Percentiles rank a stretch among this genome's conserved stretches.
These are phyloP conservation scores for Horisme vitalbata DNA, from an alignment of 2,888 invertebrate genomes.

Conservation along the genomic window DNA sequence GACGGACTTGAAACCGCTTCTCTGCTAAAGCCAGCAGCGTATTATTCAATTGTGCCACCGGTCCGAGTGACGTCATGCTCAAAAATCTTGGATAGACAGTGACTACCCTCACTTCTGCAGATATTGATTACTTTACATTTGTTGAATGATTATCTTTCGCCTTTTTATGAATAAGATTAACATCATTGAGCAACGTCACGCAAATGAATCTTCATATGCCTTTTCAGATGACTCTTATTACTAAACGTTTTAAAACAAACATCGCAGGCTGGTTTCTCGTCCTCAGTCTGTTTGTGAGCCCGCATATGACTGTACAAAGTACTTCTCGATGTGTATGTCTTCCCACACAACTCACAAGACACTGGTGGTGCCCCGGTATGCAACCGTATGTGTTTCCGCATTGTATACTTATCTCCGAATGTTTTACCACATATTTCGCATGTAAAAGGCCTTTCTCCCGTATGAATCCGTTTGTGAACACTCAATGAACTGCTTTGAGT, in stretches of 20 bases:
- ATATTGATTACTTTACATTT: too few species aligned
- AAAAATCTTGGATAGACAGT: too few species aligned
- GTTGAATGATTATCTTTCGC: too few species aligned
- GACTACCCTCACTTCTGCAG: too few species aligned
- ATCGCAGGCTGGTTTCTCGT: neutral
- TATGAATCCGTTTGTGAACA: conserved; percentile 20
- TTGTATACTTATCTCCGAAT: neutral
- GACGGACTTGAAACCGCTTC: too few species aligned
- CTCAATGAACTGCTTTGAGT: conserved; percentile 11
- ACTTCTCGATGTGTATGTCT: neutral
- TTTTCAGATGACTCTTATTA: neutral
- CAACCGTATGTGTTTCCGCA: neutral
- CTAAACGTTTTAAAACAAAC: neutral
- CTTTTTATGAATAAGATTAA: too few species aligned
- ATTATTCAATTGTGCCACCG: too few species aligned
- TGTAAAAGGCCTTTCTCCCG: conserved; percentile 13
- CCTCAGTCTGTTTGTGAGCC: neutral
- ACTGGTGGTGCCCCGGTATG: neutral
- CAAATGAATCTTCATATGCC: neutral
- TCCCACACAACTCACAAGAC: neutral
- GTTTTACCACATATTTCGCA: conserved; percentile 15
- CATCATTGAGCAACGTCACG: too few species aligned
- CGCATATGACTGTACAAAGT: neutral
- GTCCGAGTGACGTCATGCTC: too few species aligned
- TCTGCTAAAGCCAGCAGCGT: too few species aligned